Percentiles rank a stretch among this genome's conserved stretches.
Conservation (phyloP, 2,113 vertebrate species). For the Melospiza melodia region DNA sequence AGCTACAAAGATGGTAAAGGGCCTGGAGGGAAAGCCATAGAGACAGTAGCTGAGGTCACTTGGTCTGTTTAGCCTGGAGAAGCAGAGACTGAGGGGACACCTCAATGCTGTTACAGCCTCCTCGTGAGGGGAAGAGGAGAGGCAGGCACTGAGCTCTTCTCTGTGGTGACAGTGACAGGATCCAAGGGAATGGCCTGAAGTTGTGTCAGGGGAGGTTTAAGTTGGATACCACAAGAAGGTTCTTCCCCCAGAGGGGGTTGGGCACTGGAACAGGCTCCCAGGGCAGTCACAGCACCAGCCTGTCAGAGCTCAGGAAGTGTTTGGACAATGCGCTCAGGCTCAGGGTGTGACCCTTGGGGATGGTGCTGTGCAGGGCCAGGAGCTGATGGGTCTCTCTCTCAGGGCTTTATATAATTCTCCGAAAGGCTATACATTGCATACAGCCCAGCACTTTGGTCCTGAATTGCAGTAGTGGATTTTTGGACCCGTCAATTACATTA, state of each 20-base stretch:
- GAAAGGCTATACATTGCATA: background rate
- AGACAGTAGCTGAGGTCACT: background rate
- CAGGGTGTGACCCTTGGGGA: background rate
- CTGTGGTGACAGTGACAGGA: background rate
- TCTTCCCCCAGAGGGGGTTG: rapidly evolving
- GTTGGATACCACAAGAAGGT: background rate
- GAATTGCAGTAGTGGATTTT: background rate
- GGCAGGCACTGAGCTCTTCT: background rate
- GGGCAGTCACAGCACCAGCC: background rate
- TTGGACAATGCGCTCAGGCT: background rate
- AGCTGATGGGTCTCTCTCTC: background rate
- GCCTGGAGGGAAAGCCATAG: background rate
- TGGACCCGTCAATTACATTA: background rate
- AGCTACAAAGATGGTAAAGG: background rate
- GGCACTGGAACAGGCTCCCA: background rate
- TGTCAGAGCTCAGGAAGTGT: background rate
- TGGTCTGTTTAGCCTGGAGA: background rate
- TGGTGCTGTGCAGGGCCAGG: too few species aligned
- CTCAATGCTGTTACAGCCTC: background rate
- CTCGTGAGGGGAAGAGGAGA: rapidly evolving
- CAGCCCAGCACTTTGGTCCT: background rate
- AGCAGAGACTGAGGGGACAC: background rate
- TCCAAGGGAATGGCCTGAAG: rapidly evolving
- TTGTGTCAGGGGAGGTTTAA: background rate
- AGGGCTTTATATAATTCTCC: background rate